These are phyloP conservation scores for Ginglymostoma cirratum DNA, from an alignment of 2,113 vertebrate species.

Conservation along the genomic window DNA sequence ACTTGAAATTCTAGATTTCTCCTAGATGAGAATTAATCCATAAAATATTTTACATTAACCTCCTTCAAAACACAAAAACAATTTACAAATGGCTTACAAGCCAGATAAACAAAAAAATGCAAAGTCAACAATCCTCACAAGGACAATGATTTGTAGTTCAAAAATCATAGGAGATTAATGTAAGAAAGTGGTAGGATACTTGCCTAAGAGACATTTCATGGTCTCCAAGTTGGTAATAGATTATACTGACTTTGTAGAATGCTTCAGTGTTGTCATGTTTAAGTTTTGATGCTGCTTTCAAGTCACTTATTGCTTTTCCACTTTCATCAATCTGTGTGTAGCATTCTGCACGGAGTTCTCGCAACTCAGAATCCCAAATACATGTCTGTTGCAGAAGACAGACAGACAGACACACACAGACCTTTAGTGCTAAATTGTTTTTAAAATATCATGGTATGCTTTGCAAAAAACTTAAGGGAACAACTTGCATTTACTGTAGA, in stretches of 20 bases:
- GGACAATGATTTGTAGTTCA: not conserved
- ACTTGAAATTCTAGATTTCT: not conserved
- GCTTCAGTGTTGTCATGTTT: constrained; percentile 92
- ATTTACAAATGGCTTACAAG: not conserved
- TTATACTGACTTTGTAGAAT: constrained; percentile 88
- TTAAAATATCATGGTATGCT: not conserved
- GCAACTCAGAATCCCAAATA: constrained; percentile 81
- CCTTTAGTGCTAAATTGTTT: constrained; percentile 48
- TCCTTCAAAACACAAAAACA: too few species aligned
- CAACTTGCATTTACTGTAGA: not conserved
- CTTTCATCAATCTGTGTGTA: constrained; percentile 83
- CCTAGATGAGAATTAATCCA: not conserved
- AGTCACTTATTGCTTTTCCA: constrained; percentile 87
- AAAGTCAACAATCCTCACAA: not conserved
- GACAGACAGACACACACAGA: constrained; percentile 49
- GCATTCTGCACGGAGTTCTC: constrained; percentile 89
- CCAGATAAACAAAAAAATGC: not conserved
- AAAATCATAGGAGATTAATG: not conserved
- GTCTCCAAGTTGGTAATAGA: constrained; percentile 91
- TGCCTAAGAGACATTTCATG: constrained; percentile 91
- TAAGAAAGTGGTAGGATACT: constrained; percentile 42
- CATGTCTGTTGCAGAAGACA: constrained; percentile 68
- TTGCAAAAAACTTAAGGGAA: constrained; percentile 25
- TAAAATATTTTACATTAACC: not conserved
- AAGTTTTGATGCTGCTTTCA: constrained; percentile 87